These are phyloP conservation scores for Pentamera pediparva DNA, from an alignment of 53 echinoderm and acorn worm genomes.

Conservation along the genomic window DNA sequence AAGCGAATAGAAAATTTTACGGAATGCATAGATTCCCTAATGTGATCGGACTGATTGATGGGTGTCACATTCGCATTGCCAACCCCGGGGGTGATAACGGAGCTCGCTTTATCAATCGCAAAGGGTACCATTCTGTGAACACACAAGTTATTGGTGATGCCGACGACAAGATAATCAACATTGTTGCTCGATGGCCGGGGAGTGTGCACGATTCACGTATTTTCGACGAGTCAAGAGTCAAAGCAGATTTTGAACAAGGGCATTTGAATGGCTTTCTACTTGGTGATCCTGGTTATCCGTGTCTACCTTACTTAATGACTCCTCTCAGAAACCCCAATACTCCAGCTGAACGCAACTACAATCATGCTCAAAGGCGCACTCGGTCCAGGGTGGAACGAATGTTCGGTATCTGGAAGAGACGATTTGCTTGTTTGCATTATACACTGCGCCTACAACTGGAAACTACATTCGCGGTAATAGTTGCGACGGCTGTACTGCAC, in stretches of 20 bases:
- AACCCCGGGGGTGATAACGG: background rate
- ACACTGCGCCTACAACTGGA: background rate
- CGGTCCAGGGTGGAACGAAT: background rate
- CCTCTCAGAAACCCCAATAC: background rate
- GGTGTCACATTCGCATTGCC: constrained; percentile 5
- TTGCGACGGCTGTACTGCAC: background rate
- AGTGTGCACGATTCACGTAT: constrained; percentile 23
- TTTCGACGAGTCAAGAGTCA: background rate
- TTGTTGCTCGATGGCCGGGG: constrained; percentile 13
- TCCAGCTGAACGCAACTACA: constrained; percentile 4
- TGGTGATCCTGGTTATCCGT: constrained; percentile 24
- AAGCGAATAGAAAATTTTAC: too few species aligned
- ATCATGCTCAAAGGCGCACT: constrained; percentile 1
- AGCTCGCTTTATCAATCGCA: constrained; percentile 7
- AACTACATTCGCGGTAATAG: background rate
- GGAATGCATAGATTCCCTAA: background rate
- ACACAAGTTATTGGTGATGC: background rate
- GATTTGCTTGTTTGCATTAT: background rate
- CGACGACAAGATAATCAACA: background rate
- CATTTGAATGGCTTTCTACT: constrained; percentile 5
- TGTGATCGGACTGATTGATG: constrained; percentile 2
- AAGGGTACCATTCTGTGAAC: background rate
- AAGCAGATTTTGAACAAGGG: constrained; percentile 1
- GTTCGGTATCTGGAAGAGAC: constrained; percentile 14
- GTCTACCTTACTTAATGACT: constrained; percentile 17